phyloP scores from a whole-genome alignment of 2,113 vertebrate species.

The Misgurnus mizolepis region DNA sequence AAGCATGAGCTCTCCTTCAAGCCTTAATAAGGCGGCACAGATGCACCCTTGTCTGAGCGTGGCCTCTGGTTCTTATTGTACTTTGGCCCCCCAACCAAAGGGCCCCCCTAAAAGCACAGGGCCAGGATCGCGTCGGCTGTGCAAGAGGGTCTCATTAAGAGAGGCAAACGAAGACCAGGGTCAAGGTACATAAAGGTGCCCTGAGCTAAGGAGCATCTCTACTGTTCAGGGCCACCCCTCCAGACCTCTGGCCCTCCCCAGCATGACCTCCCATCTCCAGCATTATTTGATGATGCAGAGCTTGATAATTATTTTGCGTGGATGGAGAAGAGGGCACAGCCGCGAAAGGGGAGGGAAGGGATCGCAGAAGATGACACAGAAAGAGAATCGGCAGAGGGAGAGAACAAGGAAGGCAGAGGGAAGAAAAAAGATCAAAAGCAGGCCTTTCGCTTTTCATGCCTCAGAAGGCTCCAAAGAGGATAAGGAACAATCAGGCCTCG shows the following conservation, averaged over 20 bases:
- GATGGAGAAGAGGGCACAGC: slow-evolving; percentile 84
- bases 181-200: slow-evolving; percentile 98
- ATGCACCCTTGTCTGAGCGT: slow-evolving; percentile 75
- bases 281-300: slow-evolving; percentile 94
- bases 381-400: slow-evolving; percentile 58
- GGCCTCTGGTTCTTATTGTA: slow-evolving; percentile 74
- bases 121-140: slow-evolving; percentile 66
- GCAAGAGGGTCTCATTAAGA: slow-evolving; percentile 91
- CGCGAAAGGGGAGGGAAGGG: slow-evolving; percentile 87
- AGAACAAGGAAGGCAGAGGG: slow-evolving; percentile 78
- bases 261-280: slow-evolving; percentile 93
- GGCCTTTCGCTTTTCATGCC: slow-evolving; percentile 98
- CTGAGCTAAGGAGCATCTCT: slow-evolving; percentile 84
- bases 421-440: slow-evolving; percentile 93
- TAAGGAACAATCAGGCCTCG: slow-evolving; percentile 95
- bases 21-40: slow-evolving; percentile 77
- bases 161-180: slow-evolving; percentile 94
- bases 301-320: slow-evolving; percentile 99
- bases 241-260: slow-evolving; percentile 89
- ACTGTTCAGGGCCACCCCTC: slow-evolving; percentile 74
- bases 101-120: slow-evolving; percentile 66
- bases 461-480: slow-evolving; percentile 99
- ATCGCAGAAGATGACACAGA: slow-evolving; percentile 82
- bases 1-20: slow-evolving; percentile 71
- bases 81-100: slow-evolving; percentile 68